A percentile compares a stretch with the other conserved stretches of the same genome.
These are phyloP conservation scores for Trachelus stipa DNA, from an alignment of 2,888 invertebrate species.

Conservation along the genomic window DNA sequence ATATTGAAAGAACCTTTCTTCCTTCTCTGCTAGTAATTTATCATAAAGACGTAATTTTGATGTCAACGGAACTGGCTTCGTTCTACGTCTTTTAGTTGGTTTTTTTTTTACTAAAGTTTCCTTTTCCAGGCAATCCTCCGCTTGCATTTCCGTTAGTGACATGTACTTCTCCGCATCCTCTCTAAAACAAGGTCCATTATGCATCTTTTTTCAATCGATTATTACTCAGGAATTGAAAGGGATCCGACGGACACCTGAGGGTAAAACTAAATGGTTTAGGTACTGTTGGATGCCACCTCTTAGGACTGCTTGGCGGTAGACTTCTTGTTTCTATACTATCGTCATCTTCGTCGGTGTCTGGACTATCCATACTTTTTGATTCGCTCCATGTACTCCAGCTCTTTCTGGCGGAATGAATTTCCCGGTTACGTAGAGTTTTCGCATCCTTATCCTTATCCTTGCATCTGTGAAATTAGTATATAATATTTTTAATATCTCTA, in stretches of 20 bases:
- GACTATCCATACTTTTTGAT: constrained; percentile 45
- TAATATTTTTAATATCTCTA: neutral
- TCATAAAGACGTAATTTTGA: constrained; percentile 79
- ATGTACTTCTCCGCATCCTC: constrained; percentile 75
- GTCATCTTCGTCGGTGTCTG: constrained; percentile 54
- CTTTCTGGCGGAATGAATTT: constrained; percentile 48
- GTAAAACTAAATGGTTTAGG: constrained; percentile 80
- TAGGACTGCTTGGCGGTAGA: constrained; percentile 55
- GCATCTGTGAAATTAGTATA: constrained; percentile 33
- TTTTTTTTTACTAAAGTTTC: constrained; percentile 46
- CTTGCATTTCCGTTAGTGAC: constrained; percentile 66
- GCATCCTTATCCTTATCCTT: constrained; percentile 49
- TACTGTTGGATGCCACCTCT: constrained; percentile 68
- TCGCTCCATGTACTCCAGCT: constrained; percentile 55
- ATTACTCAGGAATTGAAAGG: constrained; percentile 5
- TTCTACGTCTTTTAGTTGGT: constrained; percentile 70
- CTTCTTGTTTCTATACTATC: constrained; percentile 61
- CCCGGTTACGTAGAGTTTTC: constrained; percentile 52
- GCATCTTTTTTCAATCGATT: neutral
- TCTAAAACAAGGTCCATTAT: constrained; percentile 62
- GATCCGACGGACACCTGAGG: constrained; percentile 69
- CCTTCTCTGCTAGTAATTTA: constrained; percentile 78
- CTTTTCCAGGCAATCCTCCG: constrained; percentile 29
- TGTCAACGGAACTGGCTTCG: constrained; percentile 76
- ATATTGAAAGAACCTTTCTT: constrained; percentile 71